A percentile compares a stretch with the other conserved stretches of the same genome.
Conservation (phyloP, 2,888 invertebrate species). For the Ochlodes sylvanus region DNA sequence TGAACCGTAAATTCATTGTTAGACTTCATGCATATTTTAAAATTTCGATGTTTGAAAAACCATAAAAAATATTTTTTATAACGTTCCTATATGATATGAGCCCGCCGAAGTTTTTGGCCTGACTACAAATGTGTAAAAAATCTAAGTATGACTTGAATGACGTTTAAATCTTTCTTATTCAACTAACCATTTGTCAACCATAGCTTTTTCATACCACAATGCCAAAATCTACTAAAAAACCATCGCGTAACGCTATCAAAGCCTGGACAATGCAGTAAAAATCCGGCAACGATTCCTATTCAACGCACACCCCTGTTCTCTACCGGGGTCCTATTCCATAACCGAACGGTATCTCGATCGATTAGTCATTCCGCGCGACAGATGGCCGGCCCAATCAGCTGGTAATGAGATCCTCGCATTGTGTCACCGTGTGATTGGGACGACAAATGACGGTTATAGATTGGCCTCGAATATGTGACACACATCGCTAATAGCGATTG, state of each 20-base stretch:
- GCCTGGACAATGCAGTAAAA: slow-evolving; percentile 1
- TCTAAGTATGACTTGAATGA: too few species aligned
- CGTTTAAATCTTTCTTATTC: background rate
- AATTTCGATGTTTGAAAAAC: too few species aligned
- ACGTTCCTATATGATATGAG: too few species aligned
- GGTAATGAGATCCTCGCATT: slow-evolving; percentile 60
- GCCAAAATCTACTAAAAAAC: background rate
- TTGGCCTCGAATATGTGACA: slow-evolving; percentile 41
- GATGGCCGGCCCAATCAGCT: slow-evolving; percentile 68
- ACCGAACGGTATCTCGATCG: slow-evolving; percentile 52
- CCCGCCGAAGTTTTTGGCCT: too few species aligned
- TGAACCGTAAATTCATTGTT: too few species aligned
- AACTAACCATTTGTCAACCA: too few species aligned
- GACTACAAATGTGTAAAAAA: too few species aligned
- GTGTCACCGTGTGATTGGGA: slow-evolving; percentile 51
- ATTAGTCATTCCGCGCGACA: slow-evolving; percentile 58
- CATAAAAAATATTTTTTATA: too few species aligned
- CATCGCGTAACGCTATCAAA: background rate
- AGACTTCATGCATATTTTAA: too few species aligned
- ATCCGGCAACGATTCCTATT: too few species aligned
- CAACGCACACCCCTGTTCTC: background rate
- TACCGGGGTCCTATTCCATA: slow-evolving; percentile 44
- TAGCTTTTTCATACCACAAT: too few species aligned
- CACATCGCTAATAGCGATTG: slow-evolving; percentile 28
- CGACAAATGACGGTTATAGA: slow-evolving; percentile 54